Percentiles rank a stretch among this genome's conserved stretches.
These are phyloP conservation scores for Onthophagus taurus DNA, from an alignment of 1,140 invertebrate species.

Conservation along the genomic window DNA sequence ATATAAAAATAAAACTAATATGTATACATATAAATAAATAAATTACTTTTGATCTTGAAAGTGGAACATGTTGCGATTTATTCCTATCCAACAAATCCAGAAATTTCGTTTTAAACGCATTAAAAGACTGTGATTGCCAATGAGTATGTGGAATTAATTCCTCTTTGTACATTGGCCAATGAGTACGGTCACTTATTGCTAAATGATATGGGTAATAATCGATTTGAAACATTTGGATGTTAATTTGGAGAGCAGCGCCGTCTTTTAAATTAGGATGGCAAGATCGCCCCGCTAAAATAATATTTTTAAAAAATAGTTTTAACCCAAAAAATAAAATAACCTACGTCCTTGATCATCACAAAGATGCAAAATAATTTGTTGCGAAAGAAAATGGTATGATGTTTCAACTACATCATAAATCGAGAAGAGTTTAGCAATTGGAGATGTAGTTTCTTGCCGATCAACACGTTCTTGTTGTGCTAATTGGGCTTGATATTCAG, in stretches of 20 bases:
- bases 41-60: conserved; percentile 42
- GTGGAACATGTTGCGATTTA: conserved; percentile 47
- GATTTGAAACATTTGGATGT: conserved; percentile 77
- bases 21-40: too few relatives aligned
- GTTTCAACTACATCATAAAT: conserved; percentile 93
- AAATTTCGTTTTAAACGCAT: conserved; percentile 55
- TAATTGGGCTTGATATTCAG: conserved; percentile 71
- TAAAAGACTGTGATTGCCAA: conserved; percentile 64
- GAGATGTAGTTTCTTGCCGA: conserved; percentile 29
- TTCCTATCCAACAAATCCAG: conserved; percentile 54
- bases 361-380: conserved; percentile 91
- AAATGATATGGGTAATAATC: conserved; percentile 97
- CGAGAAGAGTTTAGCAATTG: conserved; percentile 64
- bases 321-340: conserved; percentile 21
- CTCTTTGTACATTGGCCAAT: conserved; percentile 73
- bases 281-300: conserved; percentile 62
- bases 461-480: conserved; percentile 50
- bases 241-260: conserved; percentile 91
- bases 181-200: conserved; percentile 68
- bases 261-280: conserved; percentile 73
- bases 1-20: background rate
- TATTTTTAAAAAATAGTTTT: conserved; percentile 13
- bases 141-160: conserved; percentile 57
- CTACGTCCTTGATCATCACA: conserved; percentile 90
- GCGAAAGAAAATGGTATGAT: conserved; percentile 92